Base-by-base conservation (phyloP, 2,113 vertebrate species). In the Epinephelus fuscoguttatus region DNA sequence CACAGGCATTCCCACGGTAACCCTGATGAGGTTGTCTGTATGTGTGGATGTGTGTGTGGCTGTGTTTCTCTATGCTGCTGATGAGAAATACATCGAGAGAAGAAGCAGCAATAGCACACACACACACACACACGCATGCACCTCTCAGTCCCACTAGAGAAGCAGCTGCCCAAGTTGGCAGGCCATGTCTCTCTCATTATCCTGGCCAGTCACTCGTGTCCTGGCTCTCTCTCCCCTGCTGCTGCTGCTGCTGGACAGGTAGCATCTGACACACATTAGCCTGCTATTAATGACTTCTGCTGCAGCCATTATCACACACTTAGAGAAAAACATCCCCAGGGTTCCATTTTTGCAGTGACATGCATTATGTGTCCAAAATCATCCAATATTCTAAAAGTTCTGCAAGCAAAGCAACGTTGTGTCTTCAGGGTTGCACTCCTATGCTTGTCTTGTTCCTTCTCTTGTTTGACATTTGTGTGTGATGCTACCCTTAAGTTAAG, bases 211-310 rank as follows among this genome's bases (percentile, higher is more conserved):
- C 93, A 89, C 82, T 93, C 90, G 88, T 91, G 82, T 92, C 94
- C 72, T 88, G 88, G 88, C 82, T 88, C 83, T 60, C 82, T 73
- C 82, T 85, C 82, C 80, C 85, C 87, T 89, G 84, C 90, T 89
- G 87, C 90, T 86, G 66, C 89, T 89, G 86, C 84, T 91, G 81
- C 82, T 89, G 92, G 92, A 93, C 93, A 95, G 92, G 90, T 94
- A 94, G 84, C 93, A 93, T 93, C 93, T 94, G 94, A 94, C 91
- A 91, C 88, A 89, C 91, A 94, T 94, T 95, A 94, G 87, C 88
- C 87, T 23, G 81, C 91, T 90, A 92, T 91, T 93, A 92, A 94
- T 92, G 93, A 91, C 87, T 92, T 93, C 82, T 89, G 75, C 82
- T 85, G 84, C 87, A 85, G 89, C 89, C 86, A 92, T 94, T 90